A percentile compares a stretch with the other conserved stretches of the same genome.
phyloP scores from a whole-genome alignment of 2,797 vertebrate genomes.

The Pteropus rufus region DNA sequence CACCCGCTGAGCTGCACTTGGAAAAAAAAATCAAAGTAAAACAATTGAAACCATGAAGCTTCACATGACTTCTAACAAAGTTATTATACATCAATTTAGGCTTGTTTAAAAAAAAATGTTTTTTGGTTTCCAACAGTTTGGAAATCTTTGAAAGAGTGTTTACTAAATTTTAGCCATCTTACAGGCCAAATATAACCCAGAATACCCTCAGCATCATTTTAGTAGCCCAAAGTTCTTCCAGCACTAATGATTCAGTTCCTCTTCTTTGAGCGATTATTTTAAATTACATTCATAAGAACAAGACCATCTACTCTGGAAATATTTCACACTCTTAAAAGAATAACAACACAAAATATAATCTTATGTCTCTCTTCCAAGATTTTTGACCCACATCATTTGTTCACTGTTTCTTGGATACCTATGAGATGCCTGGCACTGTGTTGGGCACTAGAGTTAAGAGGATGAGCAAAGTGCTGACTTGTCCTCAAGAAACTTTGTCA shows the following conservation, averaged over 20 bases:
- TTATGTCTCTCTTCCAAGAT: neutral
- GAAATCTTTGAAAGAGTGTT: slow-evolving; percentile 23
- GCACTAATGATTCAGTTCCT: neutral
- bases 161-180: neutral
- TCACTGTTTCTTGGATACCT: neutral
- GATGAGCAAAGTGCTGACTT: neutral
- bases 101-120: neutral
- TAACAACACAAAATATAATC: neutral
- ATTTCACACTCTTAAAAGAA: neutral
- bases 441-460: neutral
- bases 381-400: neutral
- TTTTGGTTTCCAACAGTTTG: slow-evolving; percentile 19
- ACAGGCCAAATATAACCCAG: neutral
- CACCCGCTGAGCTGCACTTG: neutral
- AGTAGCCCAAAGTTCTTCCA: neutral
- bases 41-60: slow-evolving; percentile 18
- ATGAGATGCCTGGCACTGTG: neutral
- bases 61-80: slow-evolving; percentile 9
- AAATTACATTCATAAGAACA: neutral
- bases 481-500: neutral
- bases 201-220: neutral
- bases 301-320: neutral
- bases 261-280: neutral
- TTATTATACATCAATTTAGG: slow-evolving; percentile 20
- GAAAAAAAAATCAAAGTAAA: slow-evolving; percentile 35